A percentile compares a stretch with the other conserved stretches of the same genome.
Evolutionary conservation across 2,113 vertebrate genomes (phyloP).

Genomic region (Elachura formosa): DNA sequence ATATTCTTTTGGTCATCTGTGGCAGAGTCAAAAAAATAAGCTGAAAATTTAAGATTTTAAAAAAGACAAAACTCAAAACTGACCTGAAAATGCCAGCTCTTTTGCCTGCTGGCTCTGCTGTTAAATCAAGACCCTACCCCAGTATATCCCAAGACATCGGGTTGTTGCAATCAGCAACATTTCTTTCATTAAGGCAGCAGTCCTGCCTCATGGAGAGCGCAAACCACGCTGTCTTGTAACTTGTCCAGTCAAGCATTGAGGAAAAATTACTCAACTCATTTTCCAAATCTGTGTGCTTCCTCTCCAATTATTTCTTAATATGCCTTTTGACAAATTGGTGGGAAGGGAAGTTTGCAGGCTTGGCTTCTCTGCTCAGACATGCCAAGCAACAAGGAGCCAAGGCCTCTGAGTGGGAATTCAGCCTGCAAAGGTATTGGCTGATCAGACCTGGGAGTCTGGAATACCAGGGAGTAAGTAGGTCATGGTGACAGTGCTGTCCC

Average conservation of each 20-base stretch:
- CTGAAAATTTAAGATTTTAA: not conserved
- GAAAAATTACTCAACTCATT: constrained; percentile 69
- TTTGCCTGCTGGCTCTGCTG: constrained; percentile 35
- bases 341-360: constrained; percentile 30
- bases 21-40: not conserved
- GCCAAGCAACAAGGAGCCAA: not conserved
- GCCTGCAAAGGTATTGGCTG: not conserved
- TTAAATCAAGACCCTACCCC: constrained; percentile 15
- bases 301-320: constrained; percentile 71
- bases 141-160: not conserved
- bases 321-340: constrained; percentile 62
- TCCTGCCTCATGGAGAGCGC: constrained; percentile 36
- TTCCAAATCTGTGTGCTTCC: constrained; percentile 56
- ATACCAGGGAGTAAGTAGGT: not conserved
- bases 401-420: not conserved
- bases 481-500: not conserved
- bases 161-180: not conserved
- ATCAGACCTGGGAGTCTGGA: not conserved
- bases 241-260: constrained; percentile 57
- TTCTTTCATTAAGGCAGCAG: constrained; percentile 28
- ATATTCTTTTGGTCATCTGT: not conserved
- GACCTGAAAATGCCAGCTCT: not conserved
- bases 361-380: constrained; percentile 9
- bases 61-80: not conserved
- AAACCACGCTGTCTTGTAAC: constrained; percentile 42